phyloP scores from a whole-genome alignment of 2,797 vertebrate species.

The Channa striata region DNA sequence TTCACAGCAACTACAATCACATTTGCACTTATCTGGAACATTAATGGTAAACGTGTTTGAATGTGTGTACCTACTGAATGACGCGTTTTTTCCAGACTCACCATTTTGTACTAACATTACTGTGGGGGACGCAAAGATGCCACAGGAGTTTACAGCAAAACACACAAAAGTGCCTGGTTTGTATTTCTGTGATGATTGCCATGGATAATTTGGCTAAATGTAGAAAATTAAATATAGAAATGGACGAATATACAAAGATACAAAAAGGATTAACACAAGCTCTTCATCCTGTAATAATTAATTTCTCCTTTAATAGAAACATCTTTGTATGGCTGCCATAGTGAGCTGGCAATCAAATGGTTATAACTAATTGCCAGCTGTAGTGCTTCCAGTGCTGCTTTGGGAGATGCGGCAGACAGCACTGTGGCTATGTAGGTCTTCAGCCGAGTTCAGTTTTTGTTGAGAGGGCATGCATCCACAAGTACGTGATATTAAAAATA shows the following conservation, averaged over 20 bases:
- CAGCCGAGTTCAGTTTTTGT: too few relatives aligned
- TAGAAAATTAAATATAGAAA: constrained; percentile 3
- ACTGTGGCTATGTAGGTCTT: background rate
- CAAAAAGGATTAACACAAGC: background rate
- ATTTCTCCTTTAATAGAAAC: constrained; percentile 23
- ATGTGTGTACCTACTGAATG: constrained; percentile 6
- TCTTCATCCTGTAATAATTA: background rate
- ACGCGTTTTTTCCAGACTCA: constrained; percentile 15
- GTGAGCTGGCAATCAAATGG: constrained; percentile 25
- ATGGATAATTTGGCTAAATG: constrained; percentile 2
- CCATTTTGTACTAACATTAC: constrained; percentile 4
- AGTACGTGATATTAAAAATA: too few relatives aligned
- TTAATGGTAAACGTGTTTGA: constrained; percentile 7
- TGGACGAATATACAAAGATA: background rate
- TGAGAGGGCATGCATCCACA: too few relatives aligned
- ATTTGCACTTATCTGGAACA: constrained; percentile 21
- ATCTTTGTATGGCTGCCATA: constrained; percentile 30
- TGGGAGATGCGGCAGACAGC: constrained; percentile 12
- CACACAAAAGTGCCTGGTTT: background rate
- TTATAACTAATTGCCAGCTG: constrained; percentile 35
- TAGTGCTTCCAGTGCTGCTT: constrained; percentile 27
- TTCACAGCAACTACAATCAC: constrained; percentile 10
- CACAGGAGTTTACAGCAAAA: background rate
- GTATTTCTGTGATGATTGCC: background rate
- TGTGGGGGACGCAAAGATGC: background rate